phyloP scores from a whole-genome alignment of 2,797 vertebrate species.

The Anguilla obscura region DNA sequence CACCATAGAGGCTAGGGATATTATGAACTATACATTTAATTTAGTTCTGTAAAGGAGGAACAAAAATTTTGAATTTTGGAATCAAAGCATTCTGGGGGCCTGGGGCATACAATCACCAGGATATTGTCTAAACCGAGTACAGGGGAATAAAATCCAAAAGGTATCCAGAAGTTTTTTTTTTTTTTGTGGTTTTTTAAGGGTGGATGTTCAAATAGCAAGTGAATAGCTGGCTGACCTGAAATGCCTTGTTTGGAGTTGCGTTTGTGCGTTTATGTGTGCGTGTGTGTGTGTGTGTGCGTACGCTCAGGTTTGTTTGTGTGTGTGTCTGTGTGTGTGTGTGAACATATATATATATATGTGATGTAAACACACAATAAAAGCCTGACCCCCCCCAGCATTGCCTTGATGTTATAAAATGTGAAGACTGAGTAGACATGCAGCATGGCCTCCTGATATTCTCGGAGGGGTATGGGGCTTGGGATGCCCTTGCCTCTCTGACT shows the following conservation, averaged over 20 bases:
- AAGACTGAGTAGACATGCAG: neutral
- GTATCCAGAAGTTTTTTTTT: no score
- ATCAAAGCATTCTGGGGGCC: neutral
- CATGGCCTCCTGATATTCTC: neutral
- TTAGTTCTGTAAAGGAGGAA: no score
- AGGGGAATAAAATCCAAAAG: neutral
- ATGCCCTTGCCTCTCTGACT: neutral
- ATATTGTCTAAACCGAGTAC: no score
- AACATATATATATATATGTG: no score
- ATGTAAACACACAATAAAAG: neutral
- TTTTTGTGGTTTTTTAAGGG: neutral
- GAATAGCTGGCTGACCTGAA: neutral
- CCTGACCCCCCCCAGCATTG: neutral
- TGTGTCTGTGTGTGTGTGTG: no score
- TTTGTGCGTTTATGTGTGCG: no score
- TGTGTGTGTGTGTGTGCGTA: no score
- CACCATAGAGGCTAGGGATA: no score
- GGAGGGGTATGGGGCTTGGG: neutral
- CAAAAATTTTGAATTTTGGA: no score
- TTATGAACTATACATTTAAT: no score
- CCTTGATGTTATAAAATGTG: constrained; percentile 2
- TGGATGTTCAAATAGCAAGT: neutral
- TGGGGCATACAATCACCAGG: no score
- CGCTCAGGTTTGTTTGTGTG: no score
- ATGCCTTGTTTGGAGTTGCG: neutral